phyloP scores from a whole-genome alignment of 2,113 vertebrate species.

The Rana temporaria region DNA sequence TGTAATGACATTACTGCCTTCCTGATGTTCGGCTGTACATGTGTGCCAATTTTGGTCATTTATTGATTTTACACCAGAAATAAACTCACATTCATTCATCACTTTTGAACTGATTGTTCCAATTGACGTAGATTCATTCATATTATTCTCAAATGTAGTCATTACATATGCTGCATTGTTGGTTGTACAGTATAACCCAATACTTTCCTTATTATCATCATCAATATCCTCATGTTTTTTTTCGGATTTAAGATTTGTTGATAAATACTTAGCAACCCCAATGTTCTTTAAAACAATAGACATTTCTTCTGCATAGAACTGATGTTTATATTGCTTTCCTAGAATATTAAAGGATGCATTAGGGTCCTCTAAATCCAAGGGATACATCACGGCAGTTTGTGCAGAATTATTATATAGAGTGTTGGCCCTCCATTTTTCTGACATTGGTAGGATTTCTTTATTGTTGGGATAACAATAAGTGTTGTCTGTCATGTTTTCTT shows the following conservation, averaged over 20 bases:
- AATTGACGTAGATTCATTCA: not conserved
- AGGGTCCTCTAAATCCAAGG: not conserved
- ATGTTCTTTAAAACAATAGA: not conserved
- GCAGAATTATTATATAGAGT: conserved; percentile 5
- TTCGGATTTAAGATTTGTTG: not conserved
- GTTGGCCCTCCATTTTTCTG: not conserved
- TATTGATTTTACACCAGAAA: not conserved
- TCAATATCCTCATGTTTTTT: not conserved
- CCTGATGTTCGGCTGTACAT: not conserved
- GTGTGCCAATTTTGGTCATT: not conserved
- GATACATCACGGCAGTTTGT: not conserved
- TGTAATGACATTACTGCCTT: not conserved
- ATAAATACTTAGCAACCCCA: not conserved
- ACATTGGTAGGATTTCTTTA: not conserved
- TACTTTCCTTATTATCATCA: not conserved
- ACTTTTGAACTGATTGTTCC: not conserved
- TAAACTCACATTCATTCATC: not conserved
- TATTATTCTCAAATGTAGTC: not conserved
- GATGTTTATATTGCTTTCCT: not conserved
- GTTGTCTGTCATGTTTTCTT: not conserved
- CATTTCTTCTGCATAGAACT: not conserved
- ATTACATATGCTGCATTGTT: not conserved
- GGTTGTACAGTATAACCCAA: not conserved
- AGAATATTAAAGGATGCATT: not conserved
- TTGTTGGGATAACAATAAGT: not conserved